A percentile compares a stretch with the other conserved stretches of the same genome.
phyloP scores from a whole-genome alignment of 2,797 vertebrate species.

The Darevskia mixta region DNA sequence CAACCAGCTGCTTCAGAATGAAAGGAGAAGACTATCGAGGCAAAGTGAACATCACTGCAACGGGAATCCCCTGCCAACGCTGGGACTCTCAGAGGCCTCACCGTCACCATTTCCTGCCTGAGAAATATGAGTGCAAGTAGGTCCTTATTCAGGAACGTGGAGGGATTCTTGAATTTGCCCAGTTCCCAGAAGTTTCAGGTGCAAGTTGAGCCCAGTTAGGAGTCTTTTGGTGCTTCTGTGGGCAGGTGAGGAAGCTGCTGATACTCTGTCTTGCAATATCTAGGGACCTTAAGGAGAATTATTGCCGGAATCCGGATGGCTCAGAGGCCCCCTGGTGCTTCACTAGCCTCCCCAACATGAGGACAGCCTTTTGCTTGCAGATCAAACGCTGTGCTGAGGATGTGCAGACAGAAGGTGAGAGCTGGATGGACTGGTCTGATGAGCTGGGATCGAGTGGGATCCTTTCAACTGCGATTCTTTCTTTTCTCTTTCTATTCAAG shows the following conservation, averaged over 20 bases:
- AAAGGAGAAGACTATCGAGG: conserved; percentile 93
- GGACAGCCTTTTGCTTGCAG: conserved; percentile 92
- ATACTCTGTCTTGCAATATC: background rate
- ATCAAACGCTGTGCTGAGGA: conserved; percentile 93
- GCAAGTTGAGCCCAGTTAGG: background rate
- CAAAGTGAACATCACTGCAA: conserved; percentile 86
- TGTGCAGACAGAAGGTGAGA: conserved; percentile 87
- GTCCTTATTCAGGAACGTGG: conserved; percentile 42
- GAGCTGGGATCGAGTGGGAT: background rate
- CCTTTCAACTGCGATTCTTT: background rate
- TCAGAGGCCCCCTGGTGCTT: conserved; percentile 98
- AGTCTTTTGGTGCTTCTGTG: background rate
- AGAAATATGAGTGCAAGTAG: conserved; percentile 96
- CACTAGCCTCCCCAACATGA: conserved; percentile 83
- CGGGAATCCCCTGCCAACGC: conserved; percentile 91
- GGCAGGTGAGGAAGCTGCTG: background rate
- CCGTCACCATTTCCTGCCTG: conserved; percentile 88
- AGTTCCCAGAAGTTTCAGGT: no score
- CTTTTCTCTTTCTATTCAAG: background rate
- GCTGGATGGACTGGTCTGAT: background rate
- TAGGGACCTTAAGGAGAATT: conserved; percentile 94
- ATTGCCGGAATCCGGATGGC: conserved; percentile 95
- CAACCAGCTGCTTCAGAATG: conserved; percentile 86
- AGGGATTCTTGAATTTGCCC: background rate
- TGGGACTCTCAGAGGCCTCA: conserved; percentile 92